Evolutionary conservation across 2,888 invertebrate species (phyloP).

Genomic region (Diarsia mendica): DNA sequence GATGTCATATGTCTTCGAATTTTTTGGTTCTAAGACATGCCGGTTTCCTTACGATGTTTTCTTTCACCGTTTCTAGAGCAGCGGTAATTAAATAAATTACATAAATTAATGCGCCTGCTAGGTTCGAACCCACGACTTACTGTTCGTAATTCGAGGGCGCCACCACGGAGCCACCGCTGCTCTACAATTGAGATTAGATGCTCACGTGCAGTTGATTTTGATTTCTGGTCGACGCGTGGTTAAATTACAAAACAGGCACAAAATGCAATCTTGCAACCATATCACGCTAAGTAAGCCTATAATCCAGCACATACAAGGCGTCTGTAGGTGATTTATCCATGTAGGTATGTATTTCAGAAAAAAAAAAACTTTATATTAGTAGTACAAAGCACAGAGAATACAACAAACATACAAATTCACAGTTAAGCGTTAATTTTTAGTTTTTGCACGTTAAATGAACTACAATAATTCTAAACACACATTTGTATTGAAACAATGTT

Average conservation of each 20-base stretch:
- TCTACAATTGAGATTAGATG: no score
- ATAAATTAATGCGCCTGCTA: no score
- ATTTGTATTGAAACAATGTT: neutral
- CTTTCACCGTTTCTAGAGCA: no score
- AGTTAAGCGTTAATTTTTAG: neutral
- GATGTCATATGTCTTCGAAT: no score
- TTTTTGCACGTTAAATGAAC: neutral
- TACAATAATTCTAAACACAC: neutral
- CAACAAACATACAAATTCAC: neutral
- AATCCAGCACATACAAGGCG: neutral
- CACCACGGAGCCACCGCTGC: no score
- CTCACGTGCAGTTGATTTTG: neutral
- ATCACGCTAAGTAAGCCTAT: neutral
- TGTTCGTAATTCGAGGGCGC: no score
- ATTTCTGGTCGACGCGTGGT: neutral
- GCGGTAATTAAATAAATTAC: no score
- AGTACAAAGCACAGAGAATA: neutral
- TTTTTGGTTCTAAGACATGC: no score
- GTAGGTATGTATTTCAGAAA: neutral
- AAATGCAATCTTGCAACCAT: neutral
- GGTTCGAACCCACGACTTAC: no score
- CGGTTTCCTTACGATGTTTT: no score
- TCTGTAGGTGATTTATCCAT: neutral
- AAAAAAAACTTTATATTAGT: neutral
- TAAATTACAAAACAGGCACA: neutral